Evolutionary conservation across 2,797 vertebrate genomes (phyloP).

Genomic region (Pipistrellus kuhlii): DNA sequence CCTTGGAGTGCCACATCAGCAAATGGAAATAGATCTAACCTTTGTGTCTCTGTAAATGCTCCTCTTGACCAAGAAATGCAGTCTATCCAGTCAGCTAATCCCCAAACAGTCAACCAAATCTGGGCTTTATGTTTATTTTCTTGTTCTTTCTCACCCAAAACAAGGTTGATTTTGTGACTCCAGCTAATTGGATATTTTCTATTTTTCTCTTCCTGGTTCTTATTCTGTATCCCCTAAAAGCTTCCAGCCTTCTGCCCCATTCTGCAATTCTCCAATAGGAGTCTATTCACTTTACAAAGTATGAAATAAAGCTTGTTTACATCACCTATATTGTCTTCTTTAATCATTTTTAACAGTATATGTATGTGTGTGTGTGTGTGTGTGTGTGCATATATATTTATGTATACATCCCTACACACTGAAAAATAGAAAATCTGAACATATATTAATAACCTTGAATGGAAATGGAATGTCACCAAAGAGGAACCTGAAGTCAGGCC

Average conservation of each 20-base stretch:
- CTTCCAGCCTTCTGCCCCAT: neutral
- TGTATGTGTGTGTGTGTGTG: neutral
- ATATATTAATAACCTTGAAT: neutral
- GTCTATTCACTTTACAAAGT: neutral
- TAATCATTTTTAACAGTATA: neutral
- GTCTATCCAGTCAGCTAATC: neutral
- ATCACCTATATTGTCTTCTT: neutral
- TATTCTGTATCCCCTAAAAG: neutral
- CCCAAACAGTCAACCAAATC: neutral
- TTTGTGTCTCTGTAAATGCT: neutral
- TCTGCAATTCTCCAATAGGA: neutral
- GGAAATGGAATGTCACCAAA: neutral
- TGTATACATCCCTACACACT: neutral
- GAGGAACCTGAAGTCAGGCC: neutral
- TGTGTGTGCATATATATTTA: neutral
- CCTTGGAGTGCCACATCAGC: neutral
- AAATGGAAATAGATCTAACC: neutral
- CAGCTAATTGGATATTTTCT: neutral
- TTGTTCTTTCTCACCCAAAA: neutral
- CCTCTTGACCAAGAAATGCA: neutral
- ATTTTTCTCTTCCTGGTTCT: neutral
- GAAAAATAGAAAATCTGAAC: conserved; percentile 28
- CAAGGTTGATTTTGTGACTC: neutral
- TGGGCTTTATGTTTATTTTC: neutral
- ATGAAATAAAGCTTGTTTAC: neutral